Evolutionary conservation across 1,140 invertebrate species (phyloP).

Genomic region (Drosophila pseudoananassae): DNA sequence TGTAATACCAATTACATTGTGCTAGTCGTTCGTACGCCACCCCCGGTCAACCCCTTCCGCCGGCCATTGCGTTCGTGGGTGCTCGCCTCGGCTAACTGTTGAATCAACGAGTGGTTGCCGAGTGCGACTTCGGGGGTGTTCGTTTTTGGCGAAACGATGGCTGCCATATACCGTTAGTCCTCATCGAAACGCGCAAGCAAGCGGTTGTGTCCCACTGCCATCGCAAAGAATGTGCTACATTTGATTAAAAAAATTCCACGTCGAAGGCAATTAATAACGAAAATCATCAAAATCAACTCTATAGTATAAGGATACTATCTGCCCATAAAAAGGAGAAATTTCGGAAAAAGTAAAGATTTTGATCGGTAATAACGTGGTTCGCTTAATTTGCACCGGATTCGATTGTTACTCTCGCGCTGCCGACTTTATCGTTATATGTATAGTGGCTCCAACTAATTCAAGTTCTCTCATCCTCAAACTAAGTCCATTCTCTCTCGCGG

Average conservation of each 20-base stretch:
- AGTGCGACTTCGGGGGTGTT: conserved; percentile 30
- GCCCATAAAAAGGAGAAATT: no score
- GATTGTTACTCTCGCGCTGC: conserved; percentile 19
- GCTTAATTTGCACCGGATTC: neutral
- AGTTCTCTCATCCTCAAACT: conserved; percentile 11
- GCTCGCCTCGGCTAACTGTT: conserved; percentile 65
- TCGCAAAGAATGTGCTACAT: conserved; percentile 4
- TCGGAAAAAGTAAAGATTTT: neutral
- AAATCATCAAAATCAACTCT: neutral
- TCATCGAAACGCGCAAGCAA: conserved; percentile 61
- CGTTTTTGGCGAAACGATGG: neutral
- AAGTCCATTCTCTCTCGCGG: conserved; percentile 35
- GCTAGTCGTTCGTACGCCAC: conserved; percentile 56
- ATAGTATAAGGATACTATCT: neutral
- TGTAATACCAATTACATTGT: conserved; percentile 78
- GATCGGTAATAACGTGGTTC: neutral
- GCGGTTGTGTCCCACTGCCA: conserved; percentile 59
- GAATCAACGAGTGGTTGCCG: conserved; percentile 83
- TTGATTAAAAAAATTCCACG: conserved; percentile 2
- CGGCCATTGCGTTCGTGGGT: conserved; percentile 34
- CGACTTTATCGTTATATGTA: neutral
- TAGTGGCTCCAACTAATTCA: conserved; percentile 24
- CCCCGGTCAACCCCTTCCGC: neutral
- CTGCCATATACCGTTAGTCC: conserved; percentile 38
- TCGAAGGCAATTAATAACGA: neutral